These are phyloP conservation scores for Thalassoma bifasciatum DNA, from an alignment of 2,113 vertebrate species.

Conservation along the genomic window DNA sequence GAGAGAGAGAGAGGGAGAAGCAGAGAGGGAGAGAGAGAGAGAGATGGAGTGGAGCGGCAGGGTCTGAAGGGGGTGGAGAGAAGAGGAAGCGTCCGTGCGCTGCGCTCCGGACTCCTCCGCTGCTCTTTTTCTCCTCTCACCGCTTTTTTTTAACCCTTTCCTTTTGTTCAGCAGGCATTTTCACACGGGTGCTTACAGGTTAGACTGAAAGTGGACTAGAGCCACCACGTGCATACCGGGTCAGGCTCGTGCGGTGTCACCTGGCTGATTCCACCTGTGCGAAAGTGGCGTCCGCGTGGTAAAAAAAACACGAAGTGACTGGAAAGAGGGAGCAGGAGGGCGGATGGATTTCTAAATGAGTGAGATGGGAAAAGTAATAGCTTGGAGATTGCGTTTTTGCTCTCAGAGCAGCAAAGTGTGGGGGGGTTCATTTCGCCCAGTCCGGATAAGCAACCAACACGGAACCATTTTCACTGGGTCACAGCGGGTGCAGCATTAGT, in stretches of 20 bases:
- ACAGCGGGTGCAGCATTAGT: neutral
- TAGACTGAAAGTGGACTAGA: conserved; percentile 78
- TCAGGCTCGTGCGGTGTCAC: conserved; percentile 85
- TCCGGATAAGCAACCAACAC: conserved; percentile 20
- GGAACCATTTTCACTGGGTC: conserved; percentile 1
- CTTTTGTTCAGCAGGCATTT: conserved; percentile 84
- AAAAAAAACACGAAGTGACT: conserved; percentile 7
- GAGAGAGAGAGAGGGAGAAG: conserved; percentile 79
- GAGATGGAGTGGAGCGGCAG: conserved; percentile 83
- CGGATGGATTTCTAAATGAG: conserved; percentile 47
- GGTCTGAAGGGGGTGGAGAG: conserved; percentile 90
- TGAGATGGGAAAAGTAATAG: conserved; percentile 50
- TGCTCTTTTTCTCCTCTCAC: conserved; percentile 75
- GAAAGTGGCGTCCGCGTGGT: conserved; percentile 51
- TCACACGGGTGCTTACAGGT: conserved; percentile 84
- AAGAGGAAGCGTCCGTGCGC: conserved; percentile 82
- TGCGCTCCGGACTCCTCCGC: conserved; percentile 82
- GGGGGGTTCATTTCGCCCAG: conserved; percentile 21
- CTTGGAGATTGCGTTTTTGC: conserved; percentile 49
- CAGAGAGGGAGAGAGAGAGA: conserved; percentile 78
- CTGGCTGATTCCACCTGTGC: conserved; percentile 86
- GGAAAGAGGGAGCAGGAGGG: conserved; percentile 23
- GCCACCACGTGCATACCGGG: conserved; percentile 87
- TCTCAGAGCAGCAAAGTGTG: conserved; percentile 4
- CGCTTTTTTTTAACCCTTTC: conserved; percentile 19